Conservation (phyloP, 2,888 invertebrate genomes). For the Scaptomyza cyrtandrae region DNA sequence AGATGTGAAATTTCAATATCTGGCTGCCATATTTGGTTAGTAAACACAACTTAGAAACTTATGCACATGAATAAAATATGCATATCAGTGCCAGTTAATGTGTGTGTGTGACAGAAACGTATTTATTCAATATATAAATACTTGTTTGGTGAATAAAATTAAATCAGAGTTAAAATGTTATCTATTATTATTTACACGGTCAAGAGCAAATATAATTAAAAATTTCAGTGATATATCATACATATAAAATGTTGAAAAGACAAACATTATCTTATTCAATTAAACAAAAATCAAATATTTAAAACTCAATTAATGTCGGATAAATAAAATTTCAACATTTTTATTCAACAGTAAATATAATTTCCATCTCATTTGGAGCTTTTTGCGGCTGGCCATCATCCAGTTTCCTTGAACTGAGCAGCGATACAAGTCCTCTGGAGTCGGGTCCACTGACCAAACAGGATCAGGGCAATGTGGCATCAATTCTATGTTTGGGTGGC, state of each 20-base stretch:
- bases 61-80: not conserved
- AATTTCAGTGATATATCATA: too few species aligned
- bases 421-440: conserved; percentile 73
- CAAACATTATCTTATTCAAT: too few species aligned
- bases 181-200: too few species aligned
- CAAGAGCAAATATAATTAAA: too few species aligned
- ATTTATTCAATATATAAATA: not conserved
- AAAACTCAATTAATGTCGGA: too few species aligned
- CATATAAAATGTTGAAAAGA: not conserved
- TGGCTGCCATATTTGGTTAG: conserved; percentile 81
- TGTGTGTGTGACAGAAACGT: not conserved
- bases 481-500: conserved; percentile 82
- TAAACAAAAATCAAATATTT: not conserved
- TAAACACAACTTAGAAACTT: too few species aligned
- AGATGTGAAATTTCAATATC: conserved; percentile 75
- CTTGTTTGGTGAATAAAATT: too few species aligned
- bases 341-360: conserved; percentile 67
- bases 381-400: conserved; percentile 83
- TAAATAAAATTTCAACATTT: not conserved
- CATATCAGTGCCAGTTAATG: not conserved
- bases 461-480: conserved; percentile 83
- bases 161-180: not conserved
- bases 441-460: conserved; percentile 74
- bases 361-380: conserved; percentile 80
- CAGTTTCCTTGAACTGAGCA: conserved; percentile 78